Percentiles rank a stretch among this genome's conserved stretches.
These are phyloP conservation scores for Rhinichthys klamathensis DNA, from an alignment of 2,113 vertebrate species.

Conservation along the genomic window DNA sequence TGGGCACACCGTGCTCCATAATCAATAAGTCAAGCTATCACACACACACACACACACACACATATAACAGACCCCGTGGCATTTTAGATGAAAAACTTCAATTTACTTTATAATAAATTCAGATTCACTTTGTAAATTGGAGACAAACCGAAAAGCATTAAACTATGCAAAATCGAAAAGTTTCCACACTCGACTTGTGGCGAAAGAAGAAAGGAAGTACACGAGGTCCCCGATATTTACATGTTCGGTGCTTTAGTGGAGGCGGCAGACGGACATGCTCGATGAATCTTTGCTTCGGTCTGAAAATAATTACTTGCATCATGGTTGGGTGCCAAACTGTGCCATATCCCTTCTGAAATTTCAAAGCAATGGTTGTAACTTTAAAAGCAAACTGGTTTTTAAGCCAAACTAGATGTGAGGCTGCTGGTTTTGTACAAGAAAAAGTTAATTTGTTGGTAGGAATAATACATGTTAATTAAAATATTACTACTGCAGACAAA, in stretches of 20 bases:
- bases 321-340: slow-evolving; percentile 20
- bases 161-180: slow-evolving; percentile 72
- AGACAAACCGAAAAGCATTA: slow-evolving; percentile 71
- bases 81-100: slow-evolving; percentile 77
- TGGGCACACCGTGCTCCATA: slow-evolving; percentile 80
- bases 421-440: background rate
- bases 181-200: slow-evolving; percentile 56
- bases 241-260: slow-evolving; percentile 32
- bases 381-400: background rate
- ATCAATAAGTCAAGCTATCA: slow-evolving; percentile 85
- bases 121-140: slow-evolving; percentile 78
- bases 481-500: background rate
- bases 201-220: slow-evolving; percentile 67
- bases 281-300: slow-evolving; percentile 26
- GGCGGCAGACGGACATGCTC: slow-evolving; percentile 26
- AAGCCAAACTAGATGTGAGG: background rate
- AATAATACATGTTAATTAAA: background rate
- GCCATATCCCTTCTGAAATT: slow-evolving; percentile 22
- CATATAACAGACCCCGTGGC: slow-evolving; percentile 75
- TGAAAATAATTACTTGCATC: slow-evolving; percentile 42
- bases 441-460: background rate
- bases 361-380: background rate
- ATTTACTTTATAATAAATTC: slow-evolving; percentile 81
- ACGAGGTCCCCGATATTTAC: slow-evolving; percentile 63
- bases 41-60: slow-evolving; percentile 72